Conservation (phyloP, 2,888 invertebrate species). For the Chironomus tentans region DNA sequence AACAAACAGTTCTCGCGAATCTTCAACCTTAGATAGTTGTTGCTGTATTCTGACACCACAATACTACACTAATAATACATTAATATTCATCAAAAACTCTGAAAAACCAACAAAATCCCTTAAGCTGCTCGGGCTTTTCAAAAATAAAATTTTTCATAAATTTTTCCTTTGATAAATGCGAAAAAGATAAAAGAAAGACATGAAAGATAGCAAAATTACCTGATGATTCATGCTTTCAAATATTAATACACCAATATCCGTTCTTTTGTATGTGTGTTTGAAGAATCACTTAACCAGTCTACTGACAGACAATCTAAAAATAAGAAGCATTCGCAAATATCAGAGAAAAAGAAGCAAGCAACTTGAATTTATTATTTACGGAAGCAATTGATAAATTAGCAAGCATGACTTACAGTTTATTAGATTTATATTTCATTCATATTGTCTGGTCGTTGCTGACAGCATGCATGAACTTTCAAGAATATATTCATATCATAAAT, state of each 20-base stretch:
- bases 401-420: not conserved
- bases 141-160: too few species aligned
- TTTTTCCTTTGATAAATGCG: too few species aligned
- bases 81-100: too few species aligned
- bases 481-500: not conserved
- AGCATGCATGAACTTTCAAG: not conserved
- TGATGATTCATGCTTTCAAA: constrained; percentile 12
- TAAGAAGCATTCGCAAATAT: not conserved
- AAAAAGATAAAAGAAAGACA: too few species aligned
- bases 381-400: not conserved
- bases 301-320: not conserved
- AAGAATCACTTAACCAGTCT: constrained; percentile 9
- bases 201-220: not conserved
- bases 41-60: too few species aligned
- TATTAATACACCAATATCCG: constrained; percentile 6
- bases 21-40: too few species aligned
- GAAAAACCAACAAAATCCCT: too few species aligned
- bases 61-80: too few species aligned
- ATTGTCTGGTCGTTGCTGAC: not conserved
- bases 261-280: not conserved
- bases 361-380: not conserved
- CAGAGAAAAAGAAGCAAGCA: not conserved
- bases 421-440: not conserved
- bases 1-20: too few species aligned
- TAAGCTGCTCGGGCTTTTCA: too few species aligned